These are phyloP conservation scores for Malthinus flaveolus DNA, from an alignment of 2,888 invertebrate genomes.

Conservation along the genomic window DNA sequence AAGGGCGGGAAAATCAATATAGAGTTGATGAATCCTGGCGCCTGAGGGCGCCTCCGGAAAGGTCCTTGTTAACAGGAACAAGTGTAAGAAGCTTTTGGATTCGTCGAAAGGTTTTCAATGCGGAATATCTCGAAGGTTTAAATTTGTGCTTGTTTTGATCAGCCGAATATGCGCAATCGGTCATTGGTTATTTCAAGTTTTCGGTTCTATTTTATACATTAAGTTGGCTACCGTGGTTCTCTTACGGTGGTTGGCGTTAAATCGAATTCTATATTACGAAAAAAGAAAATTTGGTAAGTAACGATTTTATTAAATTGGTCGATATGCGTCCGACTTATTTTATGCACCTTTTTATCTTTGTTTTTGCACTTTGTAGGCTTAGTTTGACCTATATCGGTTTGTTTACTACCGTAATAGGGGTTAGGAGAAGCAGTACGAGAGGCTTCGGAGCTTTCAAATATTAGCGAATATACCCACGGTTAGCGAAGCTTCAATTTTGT, in stretches of 20 bases:
- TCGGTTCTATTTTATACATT: constrained; percentile 54
- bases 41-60: constrained; percentile 43
- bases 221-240: constrained; percentile 56
- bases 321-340: background rate
- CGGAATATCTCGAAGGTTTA: constrained; percentile 34
- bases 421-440: constrained; percentile 10
- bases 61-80: constrained; percentile 34
- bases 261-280: constrained; percentile 42
- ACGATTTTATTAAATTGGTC: constrained; percentile 7
- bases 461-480: background rate
- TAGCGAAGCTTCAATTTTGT: background rate
- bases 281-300: constrained; percentile 37
- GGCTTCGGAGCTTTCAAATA: background rate
- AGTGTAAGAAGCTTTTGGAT: constrained; percentile 32
- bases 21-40: constrained; percentile 25
- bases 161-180: constrained; percentile 49
- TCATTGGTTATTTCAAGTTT: constrained; percentile 50
- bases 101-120: constrained; percentile 15
- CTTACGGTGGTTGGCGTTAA: constrained; percentile 53
- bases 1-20: constrained; percentile 53
- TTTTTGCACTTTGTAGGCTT: background rate
- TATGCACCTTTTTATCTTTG: background rate
- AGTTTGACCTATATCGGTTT: constrained; percentile 3
- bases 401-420: constrained; percentile 22
- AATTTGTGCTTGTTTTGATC: constrained; percentile 31